A percentile compares a stretch with the other conserved stretches of the same genome.
Evolutionary conservation across 2,888 invertebrate species (phyloP).

Genomic region (Lycaena phlaeas): DNA sequence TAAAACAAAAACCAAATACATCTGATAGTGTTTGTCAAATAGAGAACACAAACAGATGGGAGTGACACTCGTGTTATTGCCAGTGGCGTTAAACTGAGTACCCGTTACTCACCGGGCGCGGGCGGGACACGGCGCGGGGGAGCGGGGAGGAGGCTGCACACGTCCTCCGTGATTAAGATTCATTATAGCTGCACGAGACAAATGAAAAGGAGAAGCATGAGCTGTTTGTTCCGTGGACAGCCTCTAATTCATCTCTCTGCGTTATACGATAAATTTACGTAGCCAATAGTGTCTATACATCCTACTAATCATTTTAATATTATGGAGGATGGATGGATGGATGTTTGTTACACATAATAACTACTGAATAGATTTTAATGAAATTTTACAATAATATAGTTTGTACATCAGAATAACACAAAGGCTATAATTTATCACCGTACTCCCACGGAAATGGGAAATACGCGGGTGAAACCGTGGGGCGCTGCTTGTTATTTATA

Average conservation of each 20-base stretch:
- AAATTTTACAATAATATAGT: too few relatives aligned
- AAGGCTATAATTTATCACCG: too few relatives aligned
- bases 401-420: too few relatives aligned
- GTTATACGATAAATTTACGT: background rate
- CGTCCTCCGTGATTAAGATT: conserved; percentile 21
- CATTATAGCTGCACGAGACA: conserved; percentile 17
- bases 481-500: too few relatives aligned
- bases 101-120: conserved; percentile 28
- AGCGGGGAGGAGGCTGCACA: too few relatives aligned
- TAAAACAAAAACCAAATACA: background rate
- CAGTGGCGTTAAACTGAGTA: conserved; percentile 31
- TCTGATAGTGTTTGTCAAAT: conserved; percentile 15
- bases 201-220: conserved; percentile 14
- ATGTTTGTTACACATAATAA: too few relatives aligned
- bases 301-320: too few relatives aligned
- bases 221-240: conserved; percentile 13
- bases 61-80: conserved; percentile 39
- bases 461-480: too few relatives aligned
- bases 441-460: too few relatives aligned
- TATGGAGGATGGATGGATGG: too few relatives aligned
- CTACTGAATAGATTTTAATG: too few relatives aligned
- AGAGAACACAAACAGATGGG: conserved; percentile 25
- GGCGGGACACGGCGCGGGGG: conserved; percentile 12
- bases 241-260: conserved; percentile 6
- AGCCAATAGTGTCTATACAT: too few relatives aligned